Base-by-base conservation (phyloP, 2,888 invertebrate genomes). In the Ophioninae sp. region DNA sequence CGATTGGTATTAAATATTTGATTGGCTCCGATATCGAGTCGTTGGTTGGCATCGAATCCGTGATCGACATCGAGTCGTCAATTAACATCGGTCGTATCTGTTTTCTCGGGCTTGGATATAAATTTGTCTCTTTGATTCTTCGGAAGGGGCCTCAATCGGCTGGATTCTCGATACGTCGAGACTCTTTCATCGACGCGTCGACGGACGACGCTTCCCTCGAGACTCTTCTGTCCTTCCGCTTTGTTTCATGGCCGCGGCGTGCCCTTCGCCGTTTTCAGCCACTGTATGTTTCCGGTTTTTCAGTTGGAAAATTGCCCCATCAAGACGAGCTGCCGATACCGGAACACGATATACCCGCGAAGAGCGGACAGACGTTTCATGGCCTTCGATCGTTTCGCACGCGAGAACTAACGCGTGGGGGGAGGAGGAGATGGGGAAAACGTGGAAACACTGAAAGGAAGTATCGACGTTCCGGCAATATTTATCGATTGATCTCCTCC, bases 251-350 rank as follows among this genome's bases (percentile, higher is more conserved):
- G 23, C 69, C 56, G 30, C 2, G 1, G 13, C 56, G 56, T 62
- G 6, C 67, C 17, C 7, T 73, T 67, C 64, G n/a, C 7, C 44
- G 10, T 61, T 59, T 50, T 65, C 21, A 21, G 30, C 39, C 56
- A 8, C 68, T 41, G 64, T 72, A n/a, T 21, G 72, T 72, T 72
- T 59, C 65, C 57, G 39, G 20, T 41, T 64, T 82, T 75, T 79
- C 84, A 77, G 86, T 83, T 81, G 84, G 86, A 85, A 89, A 85
- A 88, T 85, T 80, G 80, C 79, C 81, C 80, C 82, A 86, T 87
- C 88, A 86, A 70, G 69, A 78, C 64, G 81, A 79, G 73, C 81
- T 75, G 82, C 79, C 79, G 78, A 73, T 85, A 86, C 83, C 87
- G 83, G 80, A 82, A 78, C 56, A n/a, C 56, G 30, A 67, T 69